A percentile compares a stretch with the other conserved stretches of the same genome.
Conservation (phyloP, 2,888 invertebrate genomes). For the Agrotis exclamationis region DNA sequence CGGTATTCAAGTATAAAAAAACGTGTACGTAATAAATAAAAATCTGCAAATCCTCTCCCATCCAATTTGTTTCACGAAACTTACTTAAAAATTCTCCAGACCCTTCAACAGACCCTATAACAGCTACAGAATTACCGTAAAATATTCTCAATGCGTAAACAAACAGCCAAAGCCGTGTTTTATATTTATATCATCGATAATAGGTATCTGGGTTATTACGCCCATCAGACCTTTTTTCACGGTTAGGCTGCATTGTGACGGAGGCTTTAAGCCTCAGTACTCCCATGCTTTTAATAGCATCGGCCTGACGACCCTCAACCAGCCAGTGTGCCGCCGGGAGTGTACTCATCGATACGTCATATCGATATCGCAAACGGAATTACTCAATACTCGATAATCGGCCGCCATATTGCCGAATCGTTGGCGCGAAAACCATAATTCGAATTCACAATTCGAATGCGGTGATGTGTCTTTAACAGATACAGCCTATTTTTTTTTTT, state of each 20-base stretch:
- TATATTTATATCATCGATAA: slow-evolving; percentile 54
- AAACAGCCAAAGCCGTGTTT: slow-evolving; percentile 34
- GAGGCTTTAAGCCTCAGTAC: slow-evolving; percentile 76
- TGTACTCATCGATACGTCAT: slow-evolving; percentile 72
- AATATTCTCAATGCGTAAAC: slow-evolving; percentile 34
- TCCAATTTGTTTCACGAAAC: neutral
- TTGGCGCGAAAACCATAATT: slow-evolving; percentile 51
- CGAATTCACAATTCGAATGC: slow-evolving; percentile 40
- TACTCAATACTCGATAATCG: slow-evolving; percentile 42
- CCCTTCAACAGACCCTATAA: slow-evolving; percentile 19
- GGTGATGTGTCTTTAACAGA: slow-evolving; percentile 47
- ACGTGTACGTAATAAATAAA: neutral
- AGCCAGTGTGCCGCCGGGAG: slow-evolving; percentile 75
- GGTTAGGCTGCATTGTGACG: slow-evolving; percentile 75
- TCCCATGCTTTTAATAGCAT: slow-evolving; percentile 80
- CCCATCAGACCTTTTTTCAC: slow-evolving; percentile 79
- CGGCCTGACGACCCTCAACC: slow-evolving; percentile 69
- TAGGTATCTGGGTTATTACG: slow-evolving; percentile 80
- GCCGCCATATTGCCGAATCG: slow-evolving; percentile 46
- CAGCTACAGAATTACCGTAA: slow-evolving; percentile 17
- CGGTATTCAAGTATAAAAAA: no score
- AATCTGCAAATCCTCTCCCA: neutral
- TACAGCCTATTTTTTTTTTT: slow-evolving; percentile 24
- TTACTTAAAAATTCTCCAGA: slow-evolving; percentile 31
- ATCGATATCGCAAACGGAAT: slow-evolving; percentile 58